Evolutionary conservation across 2,888 invertebrate genomes (phyloP).

Genomic region (Sympetrum striolatum): DNA sequence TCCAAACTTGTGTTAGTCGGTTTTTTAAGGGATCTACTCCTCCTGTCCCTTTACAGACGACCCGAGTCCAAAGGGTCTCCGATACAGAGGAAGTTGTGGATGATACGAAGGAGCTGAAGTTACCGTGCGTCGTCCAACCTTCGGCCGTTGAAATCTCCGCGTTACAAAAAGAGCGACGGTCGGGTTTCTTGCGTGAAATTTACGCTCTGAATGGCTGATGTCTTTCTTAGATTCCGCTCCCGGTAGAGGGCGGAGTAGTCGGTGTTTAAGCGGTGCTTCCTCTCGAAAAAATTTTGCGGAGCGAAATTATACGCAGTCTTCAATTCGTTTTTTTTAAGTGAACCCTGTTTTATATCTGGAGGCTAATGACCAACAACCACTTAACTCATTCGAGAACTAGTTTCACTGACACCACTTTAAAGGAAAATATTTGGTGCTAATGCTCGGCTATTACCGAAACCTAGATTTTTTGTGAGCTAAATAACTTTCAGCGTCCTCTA

Average conservation of each 20-base stretch:
- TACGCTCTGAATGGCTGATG: not conserved
- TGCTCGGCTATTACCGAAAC: too few species aligned
- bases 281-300: not conserved
- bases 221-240: not conserved
- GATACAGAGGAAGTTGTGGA: not conserved
- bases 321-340: too few species aligned
- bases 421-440: too few species aligned
- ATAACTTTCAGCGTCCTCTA: too few species aligned
- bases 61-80: not conserved
- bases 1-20: not conserved
- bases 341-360: too few species aligned
- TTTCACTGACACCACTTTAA: too few species aligned
- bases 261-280: not conserved
- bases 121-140: not conserved
- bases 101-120: not conserved
- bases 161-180: not conserved
- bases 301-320: not conserved
- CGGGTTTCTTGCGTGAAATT: not conserved
- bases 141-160: constrained; percentile 10
- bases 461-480: too few species aligned
- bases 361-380: too few species aligned
- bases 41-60: not conserved
- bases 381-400: too few species aligned
- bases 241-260: not conserved
- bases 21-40: not conserved